Base-by-base conservation (phyloP, 2,888 invertebrate genomes). In the Pomacea canaliculata region DNA sequence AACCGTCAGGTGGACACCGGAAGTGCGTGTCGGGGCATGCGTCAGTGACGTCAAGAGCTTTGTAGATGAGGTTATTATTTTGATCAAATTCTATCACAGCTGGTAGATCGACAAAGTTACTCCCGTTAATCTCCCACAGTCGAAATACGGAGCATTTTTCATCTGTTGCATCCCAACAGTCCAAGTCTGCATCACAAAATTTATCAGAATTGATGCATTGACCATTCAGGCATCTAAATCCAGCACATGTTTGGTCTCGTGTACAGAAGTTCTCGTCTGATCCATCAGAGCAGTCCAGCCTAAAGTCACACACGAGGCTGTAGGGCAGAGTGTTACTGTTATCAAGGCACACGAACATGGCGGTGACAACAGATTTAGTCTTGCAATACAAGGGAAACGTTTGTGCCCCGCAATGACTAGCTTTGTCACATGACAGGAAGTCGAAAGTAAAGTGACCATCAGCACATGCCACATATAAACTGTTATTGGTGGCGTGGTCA, bases 81-180 rank as follows among this genome's bases (percentile, higher is more conserved):
- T 10, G 2, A 56, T 8, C 51, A 56, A 56, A 56, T 2, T 56
- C 51, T 56, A 56, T 56, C 1, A 56, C 16, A 7, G 51, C 51
- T 56, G 51, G 51, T 7, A 62, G 71, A 5, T 23, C 23, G 23
- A 23, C 23, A 10, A 48, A 16, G 23, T 23, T 23, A 23, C 23
- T 23, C 23, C 23, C 23, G 23, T 23, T 23, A 23, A 23, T 23
- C 23, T 23, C 23, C 23, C 23, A 23, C 23, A 23, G 23, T 23
- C 23, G 23, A 23, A 23, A 23, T 23, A 23, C 23, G 23, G 23
- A 23, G 68, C 51, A 78, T n/a, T 73, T 66, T 70, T 88, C 88
- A 77, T 88, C 88, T 13, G 83, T 83, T 9, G 82, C 83, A 62
- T 88, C 88, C 1, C 77, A 77, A 76, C 87, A 87, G 76, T 86